phyloP scores from a whole-genome alignment of 2,888 invertebrate species.

The Caenorhabditis sp. region DNA sequence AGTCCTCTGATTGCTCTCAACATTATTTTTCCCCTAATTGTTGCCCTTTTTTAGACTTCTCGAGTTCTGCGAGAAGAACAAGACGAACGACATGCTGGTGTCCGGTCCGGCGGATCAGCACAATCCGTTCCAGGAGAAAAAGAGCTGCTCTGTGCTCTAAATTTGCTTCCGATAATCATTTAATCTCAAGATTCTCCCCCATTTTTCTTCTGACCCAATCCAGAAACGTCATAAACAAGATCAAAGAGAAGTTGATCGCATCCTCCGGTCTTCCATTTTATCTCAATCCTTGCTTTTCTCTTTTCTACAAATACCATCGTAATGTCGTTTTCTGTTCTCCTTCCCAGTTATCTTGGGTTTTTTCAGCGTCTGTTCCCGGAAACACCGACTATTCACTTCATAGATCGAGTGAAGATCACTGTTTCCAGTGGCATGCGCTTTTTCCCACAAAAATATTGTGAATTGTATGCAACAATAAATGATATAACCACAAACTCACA shows the following conservation, averaged over 20 bases:
- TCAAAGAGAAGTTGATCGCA: constrained; percentile 10
- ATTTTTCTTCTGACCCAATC: neutral
- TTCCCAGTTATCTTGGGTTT: constrained; percentile 9
- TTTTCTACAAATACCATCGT: neutral
- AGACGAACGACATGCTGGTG: constrained; percentile 68
- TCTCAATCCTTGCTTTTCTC: constrained; percentile 8
- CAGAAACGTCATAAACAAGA: too few species aligned
- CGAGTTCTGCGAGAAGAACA: constrained; percentile 75
- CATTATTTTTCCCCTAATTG: too few species aligned
- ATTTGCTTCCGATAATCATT: neutral
- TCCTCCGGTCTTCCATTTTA: neutral
- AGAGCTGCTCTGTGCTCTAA: constrained; percentile 71
- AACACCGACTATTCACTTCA: neutral
- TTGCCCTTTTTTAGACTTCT: constrained; percentile 67
- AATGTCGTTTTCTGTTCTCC: neutral
- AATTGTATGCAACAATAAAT: constrained; percentile 5
- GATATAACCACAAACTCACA: neutral
- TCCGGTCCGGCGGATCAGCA: constrained; percentile 71
- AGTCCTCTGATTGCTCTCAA: too few species aligned
- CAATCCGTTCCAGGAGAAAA: constrained; percentile 77
- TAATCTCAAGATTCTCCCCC: neutral
- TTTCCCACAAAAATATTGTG: constrained; percentile 24
- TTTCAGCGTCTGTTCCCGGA: constrained; percentile 18
- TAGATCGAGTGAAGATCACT: neutral
- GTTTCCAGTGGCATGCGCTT: neutral